These are phyloP conservation scores for Charina bottae DNA, from an alignment of 2,113 vertebrate genomes.

Conservation along the genomic window DNA sequence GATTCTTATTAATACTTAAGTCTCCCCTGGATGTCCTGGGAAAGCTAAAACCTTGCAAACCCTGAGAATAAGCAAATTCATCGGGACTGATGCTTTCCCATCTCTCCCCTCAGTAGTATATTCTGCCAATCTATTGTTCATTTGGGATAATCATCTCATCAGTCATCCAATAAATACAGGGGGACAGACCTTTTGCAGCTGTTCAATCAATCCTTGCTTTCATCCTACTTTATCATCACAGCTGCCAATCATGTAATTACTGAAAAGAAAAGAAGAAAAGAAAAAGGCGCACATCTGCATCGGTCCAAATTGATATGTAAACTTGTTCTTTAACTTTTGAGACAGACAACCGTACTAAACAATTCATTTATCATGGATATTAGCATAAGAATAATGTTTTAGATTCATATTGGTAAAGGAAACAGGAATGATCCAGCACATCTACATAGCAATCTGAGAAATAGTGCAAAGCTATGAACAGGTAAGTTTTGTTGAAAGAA, in stretches of 20 bases:
- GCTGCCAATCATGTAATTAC: slow-evolving; percentile 54
- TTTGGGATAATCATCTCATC: slow-evolving; percentile 6
- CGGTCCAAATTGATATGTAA: neutral
- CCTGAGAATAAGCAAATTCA: neutral
- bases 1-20: neutral
- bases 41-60: neutral
- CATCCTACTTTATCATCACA: slow-evolving; percentile 62
- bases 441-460: neutral
- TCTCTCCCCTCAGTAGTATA: neutral
- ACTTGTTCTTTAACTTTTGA: slow-evolving; percentile 22
- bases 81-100: neutral
- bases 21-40: neutral
- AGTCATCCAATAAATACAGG: slow-evolving; percentile 5
- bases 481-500: neutral
- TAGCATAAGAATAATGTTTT: neutral
- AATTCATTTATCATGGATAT: neutral
- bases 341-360: neutral
- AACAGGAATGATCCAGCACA: neutral
- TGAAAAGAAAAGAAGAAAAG: slow-evolving; percentile 15
- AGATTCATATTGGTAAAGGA: neutral
- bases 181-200: slow-evolving; percentile 54
- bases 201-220: slow-evolving; percentile 63
- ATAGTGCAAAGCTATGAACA: neutral
- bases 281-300: neutral
- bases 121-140: neutral